Evolutionary conservation across 1,140 invertebrate genomes (phyloP).

Genomic region (Hesperophylax magnus): DNA sequence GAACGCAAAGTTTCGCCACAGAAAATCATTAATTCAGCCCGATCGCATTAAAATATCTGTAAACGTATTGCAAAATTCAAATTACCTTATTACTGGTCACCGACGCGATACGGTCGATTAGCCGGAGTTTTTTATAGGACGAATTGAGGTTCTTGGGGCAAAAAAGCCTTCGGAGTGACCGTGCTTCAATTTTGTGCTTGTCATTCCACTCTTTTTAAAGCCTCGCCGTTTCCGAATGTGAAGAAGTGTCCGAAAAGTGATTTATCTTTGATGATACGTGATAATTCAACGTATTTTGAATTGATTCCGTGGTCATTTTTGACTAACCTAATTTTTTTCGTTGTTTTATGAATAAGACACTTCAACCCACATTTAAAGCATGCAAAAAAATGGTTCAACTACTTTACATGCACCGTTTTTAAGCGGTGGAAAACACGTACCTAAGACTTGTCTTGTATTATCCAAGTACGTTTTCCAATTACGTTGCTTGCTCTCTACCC

Average conservation of each 20-base stretch:
- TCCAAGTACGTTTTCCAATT: background rate
- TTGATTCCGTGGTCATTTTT: too few relatives aligned
- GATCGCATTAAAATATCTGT: conserved; percentile 8
- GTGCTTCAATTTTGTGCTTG: conserved; percentile 2
- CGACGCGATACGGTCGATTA: background rate
- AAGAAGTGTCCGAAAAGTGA: background rate
- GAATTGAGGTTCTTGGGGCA: background rate
- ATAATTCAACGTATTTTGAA: too few relatives aligned
- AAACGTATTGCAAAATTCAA: conserved; percentile 15
- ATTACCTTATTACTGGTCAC: conserved; percentile 1
- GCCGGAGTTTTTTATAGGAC: background rate
- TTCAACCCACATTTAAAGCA: too few relatives aligned
- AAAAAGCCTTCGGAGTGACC: background rate
- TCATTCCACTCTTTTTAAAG: background rate
- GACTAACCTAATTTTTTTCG: too few relatives aligned
- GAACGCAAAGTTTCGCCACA: background rate
- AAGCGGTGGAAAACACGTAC: too few relatives aligned
- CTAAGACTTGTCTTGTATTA: too few relatives aligned
- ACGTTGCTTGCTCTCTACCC: background rate
- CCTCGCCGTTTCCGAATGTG: background rate
- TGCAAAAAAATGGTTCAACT: too few relatives aligned
- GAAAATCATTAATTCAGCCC: background rate
- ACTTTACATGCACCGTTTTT: too few relatives aligned
- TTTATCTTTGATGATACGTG: too few relatives aligned
- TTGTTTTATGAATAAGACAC: too few relatives aligned